Evolutionary conservation across 2,888 invertebrate species (phyloP).

Genomic region (Drosophila quinaria): DNA sequence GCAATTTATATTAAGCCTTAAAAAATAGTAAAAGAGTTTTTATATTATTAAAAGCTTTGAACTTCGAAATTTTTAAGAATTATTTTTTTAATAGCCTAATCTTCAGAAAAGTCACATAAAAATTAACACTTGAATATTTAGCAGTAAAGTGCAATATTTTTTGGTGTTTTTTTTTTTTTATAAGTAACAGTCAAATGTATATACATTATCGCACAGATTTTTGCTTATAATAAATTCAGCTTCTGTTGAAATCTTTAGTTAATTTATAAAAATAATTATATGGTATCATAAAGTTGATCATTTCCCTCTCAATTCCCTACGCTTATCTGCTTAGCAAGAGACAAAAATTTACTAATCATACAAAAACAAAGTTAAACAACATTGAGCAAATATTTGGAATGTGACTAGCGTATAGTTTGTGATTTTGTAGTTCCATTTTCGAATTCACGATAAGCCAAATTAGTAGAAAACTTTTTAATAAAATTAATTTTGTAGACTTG

Average conservation of each 20-base stretch:
- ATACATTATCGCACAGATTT: no score
- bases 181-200: no score
- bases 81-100: no score
- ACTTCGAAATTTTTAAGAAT: no score
- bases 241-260: background rate
- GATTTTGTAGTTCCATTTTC: slow-evolving; percentile 5
- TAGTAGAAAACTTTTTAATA: background rate
- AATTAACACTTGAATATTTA: slow-evolving; percentile 10
- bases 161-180: background rate
- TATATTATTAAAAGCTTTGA: no score
- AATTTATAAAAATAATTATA: background rate
- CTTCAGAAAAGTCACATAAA: background rate
- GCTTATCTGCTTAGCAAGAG: slow-evolving; percentile 17
- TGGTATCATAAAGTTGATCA: background rate
- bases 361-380: slow-evolving; percentile 2
- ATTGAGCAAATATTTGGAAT: slow-evolving; percentile 22
- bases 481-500: background rate
- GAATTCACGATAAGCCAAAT: background rate
- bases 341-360: background rate
- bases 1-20: background rate
- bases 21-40: no score
- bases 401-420: background rate
- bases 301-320: background rate
- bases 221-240: background rate
- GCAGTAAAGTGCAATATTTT: slow-evolving; percentile 16